phyloP scores from a whole-genome alignment of 2,888 invertebrate species.

The Phoronis australis region DNA sequence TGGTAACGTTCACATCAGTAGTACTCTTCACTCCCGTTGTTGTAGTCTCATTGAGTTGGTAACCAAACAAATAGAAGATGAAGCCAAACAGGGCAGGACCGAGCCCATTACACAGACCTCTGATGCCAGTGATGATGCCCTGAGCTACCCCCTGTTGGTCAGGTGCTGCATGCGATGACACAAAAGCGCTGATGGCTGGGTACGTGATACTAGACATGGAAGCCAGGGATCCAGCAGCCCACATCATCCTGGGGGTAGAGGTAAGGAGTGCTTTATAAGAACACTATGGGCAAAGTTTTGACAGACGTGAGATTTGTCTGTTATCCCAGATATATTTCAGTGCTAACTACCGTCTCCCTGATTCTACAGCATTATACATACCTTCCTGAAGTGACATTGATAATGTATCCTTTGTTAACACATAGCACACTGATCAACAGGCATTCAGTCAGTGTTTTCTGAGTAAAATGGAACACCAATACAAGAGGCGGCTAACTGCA shows the following conservation, averaged over 20 bases:
- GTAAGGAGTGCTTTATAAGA: too few species aligned
- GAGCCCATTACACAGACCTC: conserved; percentile 94
- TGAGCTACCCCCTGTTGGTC: conserved; percentile 83
- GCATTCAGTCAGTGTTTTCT: too few species aligned
- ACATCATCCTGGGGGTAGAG: conserved; percentile 85
- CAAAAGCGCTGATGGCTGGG: conserved; percentile 97
- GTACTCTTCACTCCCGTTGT: conserved; percentile 9
- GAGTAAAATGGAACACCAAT: too few species aligned
- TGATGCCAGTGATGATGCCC: conserved; percentile 98
- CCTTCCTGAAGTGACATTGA: too few species aligned
- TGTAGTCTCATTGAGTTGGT: conserved; percentile 77
- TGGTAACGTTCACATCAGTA: background rate
- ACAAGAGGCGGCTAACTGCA: too few species aligned
- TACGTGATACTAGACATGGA: conserved; percentile 95
- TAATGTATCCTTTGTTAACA: too few species aligned
- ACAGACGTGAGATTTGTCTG: too few species aligned
- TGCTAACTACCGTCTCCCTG: too few species aligned
- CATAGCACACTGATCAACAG: too few species aligned
- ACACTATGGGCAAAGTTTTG: too few species aligned
- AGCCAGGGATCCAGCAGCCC: conserved; percentile 95
- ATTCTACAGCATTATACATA: too few species aligned
- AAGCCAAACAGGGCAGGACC: conserved; percentile 98
- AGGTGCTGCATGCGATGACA: conserved; percentile 94
- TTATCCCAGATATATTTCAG: too few species aligned
- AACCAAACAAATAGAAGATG: conserved; percentile 97